Base-by-base conservation (phyloP, 92 coral and sea anemone genomes). In the Chrysogorgia sp. region DNA sequence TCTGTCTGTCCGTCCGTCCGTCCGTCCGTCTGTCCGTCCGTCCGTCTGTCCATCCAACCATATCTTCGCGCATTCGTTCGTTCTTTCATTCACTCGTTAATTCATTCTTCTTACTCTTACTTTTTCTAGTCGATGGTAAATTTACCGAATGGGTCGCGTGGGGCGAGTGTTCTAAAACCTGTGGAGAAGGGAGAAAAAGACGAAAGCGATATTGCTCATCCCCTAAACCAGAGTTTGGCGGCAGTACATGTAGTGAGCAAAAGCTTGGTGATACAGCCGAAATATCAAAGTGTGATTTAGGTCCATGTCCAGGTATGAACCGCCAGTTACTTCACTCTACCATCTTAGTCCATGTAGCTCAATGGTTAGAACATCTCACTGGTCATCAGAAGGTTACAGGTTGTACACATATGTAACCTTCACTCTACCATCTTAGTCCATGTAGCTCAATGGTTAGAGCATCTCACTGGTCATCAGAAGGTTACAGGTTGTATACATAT, bases 151-250 rank as follows among this genome's bases (percentile, higher is more conserved):
- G 98, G 98, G 83, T 92, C 19, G 97, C 97, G 15, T 93, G 98
- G 98, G 88, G 93, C 72, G 84, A 92, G 70, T 93, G 98, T 63
- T 93, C 98, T 1, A 86, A 86, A 75, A 84, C 98, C 0, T 93
- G 98, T 63, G 98, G 98, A 12, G 96, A 96, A 32, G 98, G 98
- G 23, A 93, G 88, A 26, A 93, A 69, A 74, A 88, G 83, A 84
- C 89, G 98, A 34, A 86, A 87, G 70, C 80, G 98, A 67, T 88
- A 88, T 58, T 93, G 98, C 56, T 87, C 89, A 37, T 82, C 84
- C 57, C 98, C 98, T 12, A 58, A 74, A 34, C 90, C 98, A 22
- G 92, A 91, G 92, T 96, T 91, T 40, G 98, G 98, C 0, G 98
- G 98, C 3, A 87, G 86, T 50, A 96, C 92, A 87, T 93, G 98